These are phyloP conservation scores for Avahi laniger DNA, from an alignment of 2,797 vertebrate species.

Conservation along the genomic window DNA sequence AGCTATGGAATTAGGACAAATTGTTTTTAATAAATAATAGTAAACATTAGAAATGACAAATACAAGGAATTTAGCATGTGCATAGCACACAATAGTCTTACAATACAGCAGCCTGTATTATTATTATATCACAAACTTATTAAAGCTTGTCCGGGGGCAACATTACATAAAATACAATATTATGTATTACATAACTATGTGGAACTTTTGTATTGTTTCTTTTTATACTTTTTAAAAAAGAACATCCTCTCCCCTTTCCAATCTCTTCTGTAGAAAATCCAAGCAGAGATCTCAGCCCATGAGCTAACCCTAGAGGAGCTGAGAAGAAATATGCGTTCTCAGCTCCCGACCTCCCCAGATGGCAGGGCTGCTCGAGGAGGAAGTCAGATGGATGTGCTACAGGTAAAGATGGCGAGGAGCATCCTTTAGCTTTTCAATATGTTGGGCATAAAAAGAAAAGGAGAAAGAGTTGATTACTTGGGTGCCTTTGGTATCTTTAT, in stretches of 20 bases:
- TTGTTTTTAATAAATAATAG: not conserved
- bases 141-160: not conserved
- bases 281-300: slow-evolving; percentile 93
- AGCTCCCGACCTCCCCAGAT: slow-evolving; percentile 86
- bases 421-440: not conserved
- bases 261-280: slow-evolving; percentile 89
- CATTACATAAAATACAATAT: not conserved
- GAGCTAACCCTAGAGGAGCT: slow-evolving; percentile 94
- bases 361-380: slow-evolving; percentile 89
- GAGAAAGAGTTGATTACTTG: not conserved
- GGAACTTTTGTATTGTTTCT: not conserved
- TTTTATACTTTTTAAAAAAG: not conserved
- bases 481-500: not conserved
- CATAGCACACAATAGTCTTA: not conserved
- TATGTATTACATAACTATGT: not conserved
- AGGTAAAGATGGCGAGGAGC: slow-evolving; percentile 85
- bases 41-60: not conserved
- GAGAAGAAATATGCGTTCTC: slow-evolving; percentile 88
- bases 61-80: not conserved
- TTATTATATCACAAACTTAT: not conserved
- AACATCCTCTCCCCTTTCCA: not conserved
- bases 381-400: slow-evolving; percentile 92
- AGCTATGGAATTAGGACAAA: not conserved
- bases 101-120: not conserved
- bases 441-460: not conserved